Percentiles rank a stretch among this genome's conserved stretches.
phyloP scores from a whole-genome alignment of 2,113 vertebrate genomes.

The Romanogobio albipinnatus region DNA sequence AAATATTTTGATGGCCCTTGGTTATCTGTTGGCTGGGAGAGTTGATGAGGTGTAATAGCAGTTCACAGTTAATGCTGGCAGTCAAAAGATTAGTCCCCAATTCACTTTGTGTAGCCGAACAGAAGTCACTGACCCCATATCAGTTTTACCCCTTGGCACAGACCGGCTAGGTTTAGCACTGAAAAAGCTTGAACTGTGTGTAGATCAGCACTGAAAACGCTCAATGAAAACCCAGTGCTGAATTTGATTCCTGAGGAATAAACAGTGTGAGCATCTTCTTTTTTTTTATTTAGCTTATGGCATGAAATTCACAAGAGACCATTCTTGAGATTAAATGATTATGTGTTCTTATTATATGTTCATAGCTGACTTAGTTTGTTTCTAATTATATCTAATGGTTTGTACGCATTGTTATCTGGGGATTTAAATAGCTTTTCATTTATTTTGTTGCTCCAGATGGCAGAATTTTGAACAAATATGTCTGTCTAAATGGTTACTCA shows the following conservation, averaged over 20 bases:
- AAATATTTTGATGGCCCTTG: conserved; percentile 39
- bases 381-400: conserved; percentile 27
- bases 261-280: background rate
- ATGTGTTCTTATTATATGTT: conserved; percentile 9
- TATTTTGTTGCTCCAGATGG: conserved; percentile 19
- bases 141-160: background rate
- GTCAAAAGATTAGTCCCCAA: conserved; percentile 14
- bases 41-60: conserved; percentile 53
- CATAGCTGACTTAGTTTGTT: conserved; percentile 20
- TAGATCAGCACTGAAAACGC: background rate
- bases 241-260: background rate
- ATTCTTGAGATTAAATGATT: conserved; percentile 16
- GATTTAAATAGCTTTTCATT: conserved; percentile 9
- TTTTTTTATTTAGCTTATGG: conserved; percentile 18
- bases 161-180: background rate
- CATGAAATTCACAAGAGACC: background rate
- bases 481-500: background rate
- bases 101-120: background rate
- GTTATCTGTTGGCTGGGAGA: conserved; percentile 45
- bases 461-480: background rate
- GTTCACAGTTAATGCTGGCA: conserved; percentile 43
- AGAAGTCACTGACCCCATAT: conserved; percentile 3
- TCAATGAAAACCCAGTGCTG: background rate
- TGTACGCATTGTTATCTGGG: background rate
- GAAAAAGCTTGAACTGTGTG: background rate